Conservation (phyloP, 2,113 vertebrate genomes). For the Tetrao urogallus region DNA sequence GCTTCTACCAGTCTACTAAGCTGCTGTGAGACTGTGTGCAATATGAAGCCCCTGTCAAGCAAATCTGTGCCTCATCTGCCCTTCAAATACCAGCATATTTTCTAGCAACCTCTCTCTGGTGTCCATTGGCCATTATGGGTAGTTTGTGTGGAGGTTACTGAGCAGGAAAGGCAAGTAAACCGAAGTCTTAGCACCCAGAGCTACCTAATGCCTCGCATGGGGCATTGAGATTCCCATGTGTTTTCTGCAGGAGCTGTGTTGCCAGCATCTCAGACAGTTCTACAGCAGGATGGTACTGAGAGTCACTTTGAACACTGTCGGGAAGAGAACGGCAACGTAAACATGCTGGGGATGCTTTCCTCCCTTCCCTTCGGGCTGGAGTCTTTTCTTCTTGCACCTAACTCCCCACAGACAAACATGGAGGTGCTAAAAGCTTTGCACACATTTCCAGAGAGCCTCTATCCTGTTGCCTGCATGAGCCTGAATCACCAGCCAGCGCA, state of each 20-base stretch:
- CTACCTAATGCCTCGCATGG: neutral
- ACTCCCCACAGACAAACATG: neutral
- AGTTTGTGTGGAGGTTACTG: accelerated
- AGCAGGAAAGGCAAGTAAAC: neutral
- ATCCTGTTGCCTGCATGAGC: accelerated
- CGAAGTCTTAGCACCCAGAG: neutral
- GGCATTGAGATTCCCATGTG: neutral
- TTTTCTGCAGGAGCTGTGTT: neutral
- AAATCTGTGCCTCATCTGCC: neutral
- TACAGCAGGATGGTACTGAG: neutral
- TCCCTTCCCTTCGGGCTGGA: neutral
- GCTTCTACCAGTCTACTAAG: neutral
- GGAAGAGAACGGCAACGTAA: neutral
- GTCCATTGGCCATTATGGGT: neutral
- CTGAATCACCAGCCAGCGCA: neutral
- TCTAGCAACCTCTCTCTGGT: neutral
- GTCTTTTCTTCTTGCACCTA: neutral
- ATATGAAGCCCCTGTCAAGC: accelerated
- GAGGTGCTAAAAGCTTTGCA: neutral
- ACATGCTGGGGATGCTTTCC: accelerated
- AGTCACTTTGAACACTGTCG: neutral
- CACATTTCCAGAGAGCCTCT: neutral
- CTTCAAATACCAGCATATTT: neutral
- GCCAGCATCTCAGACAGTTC: neutral
- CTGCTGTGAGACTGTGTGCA: neutral